These are phyloP conservation scores for Eupithecia subfuscata DNA, from an alignment of 2,888 invertebrate genomes.

Conservation along the genomic window DNA sequence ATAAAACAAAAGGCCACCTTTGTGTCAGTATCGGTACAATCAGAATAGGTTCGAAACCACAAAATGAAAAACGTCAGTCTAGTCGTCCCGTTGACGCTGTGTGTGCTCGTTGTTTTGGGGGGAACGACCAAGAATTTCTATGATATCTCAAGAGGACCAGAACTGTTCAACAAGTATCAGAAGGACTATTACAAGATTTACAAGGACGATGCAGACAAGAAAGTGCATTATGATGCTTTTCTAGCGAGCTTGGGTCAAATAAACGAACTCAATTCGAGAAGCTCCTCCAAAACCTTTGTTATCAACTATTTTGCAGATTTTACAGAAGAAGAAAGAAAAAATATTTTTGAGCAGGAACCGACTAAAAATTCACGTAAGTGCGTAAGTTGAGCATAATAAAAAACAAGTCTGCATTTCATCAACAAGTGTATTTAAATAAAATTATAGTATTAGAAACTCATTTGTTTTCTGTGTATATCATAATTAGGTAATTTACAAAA, in stretches of 20 bases:
- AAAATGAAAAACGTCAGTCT: neutral
- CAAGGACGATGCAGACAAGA: slow-evolving; percentile 47
- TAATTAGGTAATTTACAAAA: too few relatives aligned
- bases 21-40: neutral
- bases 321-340: neutral
- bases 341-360: slow-evolving; percentile 40
- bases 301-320: slow-evolving; percentile 1
- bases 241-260: slow-evolving; percentile 23
- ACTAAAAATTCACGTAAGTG: neutral
- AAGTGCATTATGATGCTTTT: slow-evolving; percentile 49
- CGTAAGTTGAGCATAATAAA: neutral
- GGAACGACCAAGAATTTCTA: neutral
- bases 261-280: slow-evolving; percentile 16
- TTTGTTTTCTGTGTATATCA: too few relatives aligned
- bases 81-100: neutral
- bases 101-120: neutral
- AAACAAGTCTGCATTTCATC: too few relatives aligned
- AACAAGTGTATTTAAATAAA: too few relatives aligned
- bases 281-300: slow-evolving; percentile 1
- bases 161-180: slow-evolving; percentile 50
- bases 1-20: neutral
- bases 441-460: too few relatives aligned
- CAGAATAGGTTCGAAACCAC: neutral
- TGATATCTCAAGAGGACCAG: slow-evolving; percentile 43
- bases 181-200: slow-evolving; percentile 47